Evolutionary conservation across 2,888 invertebrate genomes (phyloP).

Genomic region (Acleris laterana): DNA sequence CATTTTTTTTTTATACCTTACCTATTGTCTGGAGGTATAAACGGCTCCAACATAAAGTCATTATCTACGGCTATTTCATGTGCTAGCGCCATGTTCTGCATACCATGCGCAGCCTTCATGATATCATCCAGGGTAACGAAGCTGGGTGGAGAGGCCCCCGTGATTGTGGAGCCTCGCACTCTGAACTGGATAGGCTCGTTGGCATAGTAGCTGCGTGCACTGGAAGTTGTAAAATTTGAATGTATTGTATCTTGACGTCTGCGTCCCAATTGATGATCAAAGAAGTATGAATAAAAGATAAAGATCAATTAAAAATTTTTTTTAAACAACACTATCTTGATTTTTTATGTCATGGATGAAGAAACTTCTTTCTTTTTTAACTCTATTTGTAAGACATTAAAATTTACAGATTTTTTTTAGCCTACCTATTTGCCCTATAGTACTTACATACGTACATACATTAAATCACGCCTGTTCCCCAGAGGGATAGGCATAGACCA

Average conservation of each 20-base stretch:
- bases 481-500: no score
- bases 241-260: neutral
- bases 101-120: constrained; percentile 93
- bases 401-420: no score
- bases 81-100: constrained; percentile 97
- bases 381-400: no score
- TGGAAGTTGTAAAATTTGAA: constrained; percentile 35
- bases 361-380: no score
- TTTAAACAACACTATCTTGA: no score
- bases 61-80: constrained; percentile 98
- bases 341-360: no score
- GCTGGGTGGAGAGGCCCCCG: constrained; percentile 91
- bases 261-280: neutral
- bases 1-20: no score
- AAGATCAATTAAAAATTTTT: no score
- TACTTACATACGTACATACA: no score
- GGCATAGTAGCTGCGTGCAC: constrained; percentile 64
- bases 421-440: no score
- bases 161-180: constrained; percentile 83
- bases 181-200: constrained; percentile 81
- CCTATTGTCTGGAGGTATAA: constrained; percentile 91
- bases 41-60: constrained; percentile 93
- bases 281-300: no score
- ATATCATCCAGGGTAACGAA: constrained; percentile 94
- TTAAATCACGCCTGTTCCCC: no score